Base-by-base conservation (phyloP, 1,140 invertebrate species). In the Battus philenor region DNA sequence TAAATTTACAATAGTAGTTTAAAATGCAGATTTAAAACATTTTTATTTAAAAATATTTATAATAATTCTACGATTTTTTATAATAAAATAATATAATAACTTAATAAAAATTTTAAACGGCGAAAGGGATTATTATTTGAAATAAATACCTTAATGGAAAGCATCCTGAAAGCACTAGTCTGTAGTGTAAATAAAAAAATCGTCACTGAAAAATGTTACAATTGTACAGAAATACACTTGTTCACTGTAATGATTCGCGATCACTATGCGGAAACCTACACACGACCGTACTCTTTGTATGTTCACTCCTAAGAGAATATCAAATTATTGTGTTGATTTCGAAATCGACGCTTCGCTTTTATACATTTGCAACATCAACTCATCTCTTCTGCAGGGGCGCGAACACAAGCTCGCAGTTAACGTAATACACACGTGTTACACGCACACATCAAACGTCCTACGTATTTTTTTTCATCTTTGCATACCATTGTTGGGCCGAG, bases 271-370 rank as follows among this genome's bases (percentile, higher is more conserved):
- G 66, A 75, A 74, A 69, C 63, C 43, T 58, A 54, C 68, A 72
- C 72, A 69, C 73, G 52, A 67, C 61, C 59, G 56, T 64, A 56
- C 56, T 55, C 47, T 41, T 41, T 41, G 69, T 71, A 59, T 84
- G 75, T 75, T 44, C 65, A 71, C 67, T 77, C 72, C 65, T 79
- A 72, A 69, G 73, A 76, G 70, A 55, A 74, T 76, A 70, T 69
- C 69, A 81, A 83, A 76, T 75, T 64, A 71, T 69, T 85, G 54
- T 85, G 79, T 70, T 81, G 78, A 85, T 83, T 83, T 82, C 79
- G 79, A 85, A 85, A 85, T 80, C 77, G 54, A 58, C 70, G 68
- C 75, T 58, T 70, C 75, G 77, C 75, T 85, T 85, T 81, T 85
- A 85, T 85, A 85, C 71, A 80, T 75, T 72, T 76, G 78, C 79